phyloP scores from a whole-genome alignment of 2,113 vertebrate species.

The Numida meleagris region DNA sequence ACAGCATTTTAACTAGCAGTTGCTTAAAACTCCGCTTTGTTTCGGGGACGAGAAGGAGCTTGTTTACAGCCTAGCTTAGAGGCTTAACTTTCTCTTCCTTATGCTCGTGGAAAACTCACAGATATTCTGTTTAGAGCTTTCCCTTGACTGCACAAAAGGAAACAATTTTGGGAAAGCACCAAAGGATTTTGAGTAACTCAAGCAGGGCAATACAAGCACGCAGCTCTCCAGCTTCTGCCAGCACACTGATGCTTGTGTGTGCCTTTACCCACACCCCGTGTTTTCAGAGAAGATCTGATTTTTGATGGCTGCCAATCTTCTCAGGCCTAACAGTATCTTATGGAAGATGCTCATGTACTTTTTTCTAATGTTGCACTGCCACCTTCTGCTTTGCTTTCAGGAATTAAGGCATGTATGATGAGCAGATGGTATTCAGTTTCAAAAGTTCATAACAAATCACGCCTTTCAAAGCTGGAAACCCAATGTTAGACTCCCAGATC shows the following conservation, averaged over 20 bases:
- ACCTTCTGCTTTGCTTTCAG: not conserved
- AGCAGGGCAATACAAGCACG: not conserved
- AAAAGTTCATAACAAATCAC: not conserved
- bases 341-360: not conserved
- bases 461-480: not conserved
- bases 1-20: not conserved
- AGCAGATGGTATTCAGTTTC: not conserved
- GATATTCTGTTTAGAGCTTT: not conserved
- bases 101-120: not conserved
- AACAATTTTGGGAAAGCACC: not conserved
- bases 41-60: not conserved
- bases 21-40: not conserved
- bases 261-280: not conserved
- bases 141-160: not conserved
- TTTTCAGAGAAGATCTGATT: not conserved
- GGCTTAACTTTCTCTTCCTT: not conserved
- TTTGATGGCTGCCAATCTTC: not conserved
- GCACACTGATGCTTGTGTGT: not conserved
- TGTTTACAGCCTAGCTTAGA: not conserved
- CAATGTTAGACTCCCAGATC: not conserved
- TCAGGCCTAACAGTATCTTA: not conserved
- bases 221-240: not conserved
- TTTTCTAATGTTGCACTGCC: not conserved
- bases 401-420: not conserved
- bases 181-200: not conserved